A percentile compares a stretch with the other conserved stretches of the same genome.
Evolutionary conservation across 2,113 vertebrate genomes (phyloP).

Genomic region (Ranitomeya variabilis): DNA sequence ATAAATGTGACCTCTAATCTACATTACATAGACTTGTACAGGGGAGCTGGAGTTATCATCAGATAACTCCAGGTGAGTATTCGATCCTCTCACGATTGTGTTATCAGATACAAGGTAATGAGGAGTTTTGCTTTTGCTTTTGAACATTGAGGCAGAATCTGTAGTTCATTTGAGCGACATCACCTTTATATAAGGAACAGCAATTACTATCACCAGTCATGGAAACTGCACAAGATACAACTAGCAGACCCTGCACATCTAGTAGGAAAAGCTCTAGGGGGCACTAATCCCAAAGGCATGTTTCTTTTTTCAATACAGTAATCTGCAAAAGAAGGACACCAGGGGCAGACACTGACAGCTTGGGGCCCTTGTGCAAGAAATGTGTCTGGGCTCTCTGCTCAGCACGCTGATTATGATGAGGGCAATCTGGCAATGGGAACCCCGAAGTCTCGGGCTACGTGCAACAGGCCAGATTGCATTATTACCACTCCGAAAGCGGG

Average conservation of each 20-base stretch:
- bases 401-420: too few species aligned
- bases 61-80: not conserved
- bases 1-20: not conserved
- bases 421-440: too few species aligned
- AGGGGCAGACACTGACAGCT: too few species aligned
- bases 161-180: not conserved
- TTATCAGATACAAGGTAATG: not conserved
- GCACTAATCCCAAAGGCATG: not conserved
- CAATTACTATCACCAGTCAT: not conserved
- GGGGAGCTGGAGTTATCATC: not conserved
- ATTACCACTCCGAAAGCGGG: too few species aligned
- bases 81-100: not conserved
- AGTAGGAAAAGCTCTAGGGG: not conserved
- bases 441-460: too few species aligned
- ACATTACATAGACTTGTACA: not conserved
- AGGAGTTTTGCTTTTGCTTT: not conserved
- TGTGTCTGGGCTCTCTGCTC: too few species aligned
- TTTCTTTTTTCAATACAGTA: too few species aligned
- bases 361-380: too few species aligned
- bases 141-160: not conserved
- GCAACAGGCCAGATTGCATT: too few species aligned
- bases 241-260: not conserved
- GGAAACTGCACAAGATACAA: not conserved
- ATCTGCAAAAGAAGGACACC: not conserved
- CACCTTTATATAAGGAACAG: not conserved